Conservation (phyloP, 1,140 invertebrate species). For the Diuraphis noxia region DNA sequence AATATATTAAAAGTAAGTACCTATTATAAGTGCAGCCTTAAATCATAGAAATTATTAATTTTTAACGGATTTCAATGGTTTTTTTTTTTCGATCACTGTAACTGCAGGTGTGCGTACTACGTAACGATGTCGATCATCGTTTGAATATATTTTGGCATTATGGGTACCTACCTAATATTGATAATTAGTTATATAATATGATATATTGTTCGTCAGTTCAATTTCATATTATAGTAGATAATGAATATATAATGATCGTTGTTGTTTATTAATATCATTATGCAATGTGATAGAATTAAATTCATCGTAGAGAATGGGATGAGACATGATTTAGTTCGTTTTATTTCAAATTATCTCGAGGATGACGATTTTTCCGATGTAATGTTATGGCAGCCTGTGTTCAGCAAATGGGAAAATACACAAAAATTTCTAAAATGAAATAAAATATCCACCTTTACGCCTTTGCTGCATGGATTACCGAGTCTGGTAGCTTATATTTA, state of each 20-base stretch:
- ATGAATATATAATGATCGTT: not conserved
- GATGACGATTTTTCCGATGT: not conserved
- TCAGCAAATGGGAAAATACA: not conserved
- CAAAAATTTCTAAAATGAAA: not conserved
- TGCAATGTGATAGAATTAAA: not conserved
- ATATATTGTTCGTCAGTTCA: not conserved
- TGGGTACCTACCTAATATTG: not conserved
- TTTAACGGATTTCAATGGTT: not conserved
- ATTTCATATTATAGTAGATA: not conserved
- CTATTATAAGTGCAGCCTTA: not conserved
- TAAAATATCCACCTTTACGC: not conserved
- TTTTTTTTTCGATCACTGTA: not conserved
- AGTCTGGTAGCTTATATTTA: not conserved
- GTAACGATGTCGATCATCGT: not conserved
- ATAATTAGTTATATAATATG: not conserved
- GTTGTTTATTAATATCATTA: conserved; percentile 10
- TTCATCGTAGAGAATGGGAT: not conserved
- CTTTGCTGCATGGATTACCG: not conserved
- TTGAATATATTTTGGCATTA: not conserved
- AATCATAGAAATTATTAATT: not conserved
- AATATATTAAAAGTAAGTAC: not conserved
- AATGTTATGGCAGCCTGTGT: not conserved
- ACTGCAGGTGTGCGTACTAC: not conserved
- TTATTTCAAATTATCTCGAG: not conserved
- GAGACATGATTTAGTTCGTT: not conserved